Percentiles rank a stretch among this genome's conserved stretches.
Conservation (phyloP, 1,140 invertebrate genomes). For the Venustaconcha ellipsiformis region DNA sequence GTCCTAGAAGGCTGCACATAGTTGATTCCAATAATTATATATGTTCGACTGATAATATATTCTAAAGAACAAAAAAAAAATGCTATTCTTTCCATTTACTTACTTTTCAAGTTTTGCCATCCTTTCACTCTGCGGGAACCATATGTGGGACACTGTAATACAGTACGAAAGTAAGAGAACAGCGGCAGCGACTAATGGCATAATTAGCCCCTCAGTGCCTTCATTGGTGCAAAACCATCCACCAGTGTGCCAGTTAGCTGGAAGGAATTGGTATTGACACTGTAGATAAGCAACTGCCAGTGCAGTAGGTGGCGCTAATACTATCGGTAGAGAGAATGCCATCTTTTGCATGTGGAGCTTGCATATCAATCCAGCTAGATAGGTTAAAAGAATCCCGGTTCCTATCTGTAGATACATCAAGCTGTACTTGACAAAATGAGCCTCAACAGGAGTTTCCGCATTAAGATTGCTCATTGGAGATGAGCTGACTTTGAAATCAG, state of each 20-base stretch:
- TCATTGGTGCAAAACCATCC: constrained; percentile 48
- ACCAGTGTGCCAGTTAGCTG: constrained; percentile 51
- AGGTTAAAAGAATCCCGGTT: constrained; percentile 57
- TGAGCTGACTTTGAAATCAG: constrained; percentile 38
- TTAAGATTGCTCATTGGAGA: constrained; percentile 12
- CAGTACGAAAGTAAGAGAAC: constrained; percentile 94
- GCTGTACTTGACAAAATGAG: constrained; percentile 46
- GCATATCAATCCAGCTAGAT: constrained; percentile 61
- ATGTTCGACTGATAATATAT: no score
- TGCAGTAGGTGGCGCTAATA: constrained; percentile 52
- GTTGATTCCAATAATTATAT: no score
- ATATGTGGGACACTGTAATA: constrained; percentile 96
- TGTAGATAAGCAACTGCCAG: constrained; percentile 53
- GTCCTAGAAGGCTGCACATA: no score
- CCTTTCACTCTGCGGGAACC: constrained; percentile 98
- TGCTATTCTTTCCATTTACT: constrained; percentile 3
- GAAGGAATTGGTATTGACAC: constrained; percentile 51
- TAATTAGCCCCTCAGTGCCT: constrained; percentile 31
- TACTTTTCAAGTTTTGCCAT: constrained; percentile 93
- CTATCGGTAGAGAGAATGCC: constrained; percentile 60
- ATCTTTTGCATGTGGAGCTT: constrained; percentile 65
- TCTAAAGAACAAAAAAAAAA: background rate
- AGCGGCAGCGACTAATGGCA: constrained; percentile 67
- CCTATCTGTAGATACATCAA: constrained; percentile 58
- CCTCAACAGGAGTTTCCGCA: constrained; percentile 6